Base-by-base conservation (phyloP, 2,113 vertebrate genomes). In the Haemorhous mexicanus region DNA sequence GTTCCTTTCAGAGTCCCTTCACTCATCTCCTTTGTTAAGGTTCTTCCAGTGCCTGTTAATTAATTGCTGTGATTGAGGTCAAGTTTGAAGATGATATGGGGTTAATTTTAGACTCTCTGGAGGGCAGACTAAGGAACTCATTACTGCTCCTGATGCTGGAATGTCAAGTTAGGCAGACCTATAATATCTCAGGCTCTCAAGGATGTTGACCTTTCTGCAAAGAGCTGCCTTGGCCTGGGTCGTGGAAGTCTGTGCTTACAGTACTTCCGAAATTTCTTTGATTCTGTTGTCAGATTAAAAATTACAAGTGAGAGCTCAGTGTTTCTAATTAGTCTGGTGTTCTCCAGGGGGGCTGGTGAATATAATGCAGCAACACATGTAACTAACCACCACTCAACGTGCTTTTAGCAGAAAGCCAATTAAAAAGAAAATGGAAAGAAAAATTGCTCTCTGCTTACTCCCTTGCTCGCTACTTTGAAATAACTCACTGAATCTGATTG, bases 21-120 rank as follows among this genome's bases (percentile, higher is more conserved):
- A 59, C 84, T 93, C 75, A 32, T 73, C 35, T 95, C 44, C 68
- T 96, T 90, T 68, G 79, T 87, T 91, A 69, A 89, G 85, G 64
- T 79, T 94, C 89, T 96, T 96, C 77, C 79, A 70, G 44, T 55
- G 89, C 17, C 91, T 95, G 92, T 90, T 97, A 97, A 97, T 97
- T 96, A 97, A 97, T 95, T 96, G 87, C 92, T 92, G 46, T 89
- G 94, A 96, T 96, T 96, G 95, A 89, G 95, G 94, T 96, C 96
- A 94, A 89, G 73, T 89, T 97, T 95, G 94, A 94, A 91, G 93
- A 94, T 88, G 83, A 80, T 53, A 87, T 3, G 32, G 84, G 94
- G 95, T 95, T 96, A 96, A 96, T 95, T 96, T 96, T 74, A 77
- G 43, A 87, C 68, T 91, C 96, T 94, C 92, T 75, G 2, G 79